A percentile compares a stretch with the other conserved stretches of the same genome.
Conservation (phyloP, 2,113 vertebrate genomes). For the Pygoscelis adeliae region DNA sequence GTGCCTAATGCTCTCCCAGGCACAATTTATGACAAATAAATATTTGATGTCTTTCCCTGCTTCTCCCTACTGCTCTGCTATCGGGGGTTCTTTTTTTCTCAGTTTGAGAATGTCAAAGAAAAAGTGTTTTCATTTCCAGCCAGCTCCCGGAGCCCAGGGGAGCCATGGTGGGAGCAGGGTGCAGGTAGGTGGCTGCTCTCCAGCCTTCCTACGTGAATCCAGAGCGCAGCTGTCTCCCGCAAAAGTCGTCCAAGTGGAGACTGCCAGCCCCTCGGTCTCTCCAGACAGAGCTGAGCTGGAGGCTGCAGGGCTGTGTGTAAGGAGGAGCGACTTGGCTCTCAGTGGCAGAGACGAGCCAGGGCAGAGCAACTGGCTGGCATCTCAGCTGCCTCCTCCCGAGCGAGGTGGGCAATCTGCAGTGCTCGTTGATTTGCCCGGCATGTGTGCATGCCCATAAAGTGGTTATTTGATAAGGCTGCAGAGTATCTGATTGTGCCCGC, state of each 20-base stretch:
- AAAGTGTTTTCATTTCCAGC: neutral
- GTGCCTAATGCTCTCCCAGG: neutral
- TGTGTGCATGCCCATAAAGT: neutral
- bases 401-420: neutral
- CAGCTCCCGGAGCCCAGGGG: accelerated
- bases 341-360: neutral
- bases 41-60: neutral
- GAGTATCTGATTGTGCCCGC: neutral
- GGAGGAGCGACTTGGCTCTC: neutral
- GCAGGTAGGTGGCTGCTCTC: neutral
- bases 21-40: neutral
- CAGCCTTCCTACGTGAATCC: neutral
- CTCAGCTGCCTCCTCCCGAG: neutral
- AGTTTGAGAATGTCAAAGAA: neutral
- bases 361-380: neutral
- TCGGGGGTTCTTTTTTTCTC: neutral
- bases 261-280: accelerated
- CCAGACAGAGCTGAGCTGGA: neutral
- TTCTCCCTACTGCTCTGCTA: neutral
- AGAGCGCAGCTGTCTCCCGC: neutral
- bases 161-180: neutral
- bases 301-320: neutral
- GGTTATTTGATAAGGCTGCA: neutral
- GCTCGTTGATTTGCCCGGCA: accelerated
- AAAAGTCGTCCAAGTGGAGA: neutral